A percentile compares a stretch with the other conserved stretches of the same genome.
These are phyloP conservation scores for Myiozetetes cayanensis DNA, from an alignment of 2,113 vertebrate genomes.

Conservation along the genomic window DNA sequence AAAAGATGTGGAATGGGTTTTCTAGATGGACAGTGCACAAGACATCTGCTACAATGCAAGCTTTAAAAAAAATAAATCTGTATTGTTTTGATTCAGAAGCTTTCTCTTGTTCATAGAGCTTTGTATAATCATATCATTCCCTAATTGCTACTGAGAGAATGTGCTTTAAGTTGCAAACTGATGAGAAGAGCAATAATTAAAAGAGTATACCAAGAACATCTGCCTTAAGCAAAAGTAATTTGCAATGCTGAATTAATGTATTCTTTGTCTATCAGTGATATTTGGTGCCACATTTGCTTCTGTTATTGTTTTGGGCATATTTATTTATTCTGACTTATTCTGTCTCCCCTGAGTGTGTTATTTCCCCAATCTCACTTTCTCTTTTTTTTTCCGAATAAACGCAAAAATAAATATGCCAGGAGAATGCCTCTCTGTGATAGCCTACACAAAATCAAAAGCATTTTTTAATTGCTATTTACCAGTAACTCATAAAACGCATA, in stretches of 20 bases:
- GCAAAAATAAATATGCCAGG: slow-evolving; percentile 27
- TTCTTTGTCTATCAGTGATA: slow-evolving; percentile 48
- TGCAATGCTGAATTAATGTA: slow-evolving; percentile 62
- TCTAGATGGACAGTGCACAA: background rate
- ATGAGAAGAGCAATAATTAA: slow-evolving; percentile 66
- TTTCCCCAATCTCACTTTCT: background rate
- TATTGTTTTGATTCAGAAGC: background rate
- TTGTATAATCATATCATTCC: slow-evolving; percentile 6
- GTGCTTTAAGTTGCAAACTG: slow-evolving; percentile 59
- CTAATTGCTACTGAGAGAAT: slow-evolving; percentile 47
- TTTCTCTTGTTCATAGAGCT: slow-evolving; percentile 11
- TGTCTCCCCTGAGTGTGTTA: slow-evolving; percentile 25
- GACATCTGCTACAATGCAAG: background rate
- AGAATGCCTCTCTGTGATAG: background rate
- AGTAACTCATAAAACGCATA: background rate
- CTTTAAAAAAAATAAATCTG: background rate
- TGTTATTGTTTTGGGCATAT: slow-evolving; percentile 55
- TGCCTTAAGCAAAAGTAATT: slow-evolving; percentile 69
- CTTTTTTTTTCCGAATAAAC: slow-evolving; percentile 2
- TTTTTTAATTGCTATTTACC: background rate
- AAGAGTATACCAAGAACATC: slow-evolving; percentile 53
- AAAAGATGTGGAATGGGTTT: background rate
- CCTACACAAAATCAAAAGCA: background rate
- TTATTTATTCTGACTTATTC: slow-evolving; percentile 64
- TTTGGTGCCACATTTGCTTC: slow-evolving; percentile 51